Conservation (phyloP, 2,888 invertebrate genomes). For the Microchrysa polita region DNA sequence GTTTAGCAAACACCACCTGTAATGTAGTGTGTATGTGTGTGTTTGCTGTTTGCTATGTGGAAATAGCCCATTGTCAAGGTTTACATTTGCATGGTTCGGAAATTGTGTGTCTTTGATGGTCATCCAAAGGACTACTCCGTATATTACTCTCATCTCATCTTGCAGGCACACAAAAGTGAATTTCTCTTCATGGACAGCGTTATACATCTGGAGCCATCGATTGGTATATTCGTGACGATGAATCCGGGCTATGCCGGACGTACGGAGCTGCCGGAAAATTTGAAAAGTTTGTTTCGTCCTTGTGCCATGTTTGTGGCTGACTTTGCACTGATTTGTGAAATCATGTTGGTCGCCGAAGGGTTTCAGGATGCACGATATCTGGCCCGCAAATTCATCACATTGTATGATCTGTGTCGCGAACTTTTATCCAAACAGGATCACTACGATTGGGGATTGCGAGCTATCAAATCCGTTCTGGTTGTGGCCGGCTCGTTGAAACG, state of each 20-base stretch:
- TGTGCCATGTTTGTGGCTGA: slow-evolving; percentile 99
- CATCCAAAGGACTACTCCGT: too few relatives aligned
- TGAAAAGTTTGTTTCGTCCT: slow-evolving; percentile 72
- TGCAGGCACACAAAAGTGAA: slow-evolving; percentile 72
- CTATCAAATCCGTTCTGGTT: slow-evolving; percentile 95
- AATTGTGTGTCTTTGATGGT: too few relatives aligned
- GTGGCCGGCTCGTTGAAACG: slow-evolving; percentile 93
- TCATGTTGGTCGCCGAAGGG: slow-evolving; percentile 97
- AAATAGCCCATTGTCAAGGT: too few relatives aligned
- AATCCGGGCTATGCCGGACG: slow-evolving; percentile 96
- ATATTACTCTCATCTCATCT: slow-evolving; percentile 31
- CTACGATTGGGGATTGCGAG: slow-evolving; percentile 97
- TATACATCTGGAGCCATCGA: slow-evolving; percentile 78
- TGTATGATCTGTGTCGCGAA: slow-evolving; percentile 91
- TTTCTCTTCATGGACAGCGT: slow-evolving; percentile 89
- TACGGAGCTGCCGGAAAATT: slow-evolving; percentile 85
- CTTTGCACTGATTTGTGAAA: slow-evolving; percentile 96
- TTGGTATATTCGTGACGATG: slow-evolving; percentile 97
- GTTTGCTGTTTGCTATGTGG: too few relatives aligned
- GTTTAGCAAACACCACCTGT: too few relatives aligned
- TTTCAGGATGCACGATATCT: slow-evolving; percentile 91
- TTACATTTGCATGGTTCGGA: too few relatives aligned
- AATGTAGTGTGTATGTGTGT: too few relatives aligned
- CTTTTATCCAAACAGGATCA: slow-evolving; percentile 95
- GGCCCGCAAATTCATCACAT: slow-evolving; percentile 94